Base-by-base conservation (phyloP, 2,113 vertebrate species). In the Lophochroa leadbeateri region DNA sequence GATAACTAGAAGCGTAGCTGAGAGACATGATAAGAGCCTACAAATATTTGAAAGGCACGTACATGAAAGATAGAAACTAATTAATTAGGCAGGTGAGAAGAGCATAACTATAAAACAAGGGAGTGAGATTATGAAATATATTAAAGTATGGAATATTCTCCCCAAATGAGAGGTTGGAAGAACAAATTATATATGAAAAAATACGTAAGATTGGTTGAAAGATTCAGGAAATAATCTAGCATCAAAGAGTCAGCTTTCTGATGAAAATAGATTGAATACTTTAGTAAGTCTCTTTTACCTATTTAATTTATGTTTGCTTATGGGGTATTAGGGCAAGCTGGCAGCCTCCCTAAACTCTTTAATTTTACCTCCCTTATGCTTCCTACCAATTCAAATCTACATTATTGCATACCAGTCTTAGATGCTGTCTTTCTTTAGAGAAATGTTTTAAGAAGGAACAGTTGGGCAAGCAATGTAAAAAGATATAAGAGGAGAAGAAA, bases 241-340 rank as follows among this genome's bases (percentile, higher is more conserved):
- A 78, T 94, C 85, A 88, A 75, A 94, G 82, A 88, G 49, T 77
- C 63, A 50, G 16, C 50, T 86, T 95, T 93, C 55, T 90, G 94
- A 55, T 83, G 85, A 93, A 93, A 92, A 71, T 41, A 89, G 47
- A 71, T 78, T 58, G 52, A 90, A 90, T 74, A 90, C 83, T 83
- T 96, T 83, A 68, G 28, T 65, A 96, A 77, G 53, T 83, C 46
- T 74, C 74, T 90, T 84, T 81, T 67, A 68, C 50, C 25, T 35
- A 13, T 88, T 93, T 93, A 80, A 88, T 94, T 94, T 88, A 55
- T 87, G 47, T 95, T 95, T 96, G 68, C 82, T 92, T 95, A 93
- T 94, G 82, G 78, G 71, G 27, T 90, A 78, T 57, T 75, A 68
- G 67, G 50, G 69, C 29, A 88, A 84, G 65, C 71, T 95, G 90